These are phyloP conservation scores for Triplophysa siluroides DNA, from an alignment of 2,113 vertebrate genomes.

Conservation along the genomic window DNA sequence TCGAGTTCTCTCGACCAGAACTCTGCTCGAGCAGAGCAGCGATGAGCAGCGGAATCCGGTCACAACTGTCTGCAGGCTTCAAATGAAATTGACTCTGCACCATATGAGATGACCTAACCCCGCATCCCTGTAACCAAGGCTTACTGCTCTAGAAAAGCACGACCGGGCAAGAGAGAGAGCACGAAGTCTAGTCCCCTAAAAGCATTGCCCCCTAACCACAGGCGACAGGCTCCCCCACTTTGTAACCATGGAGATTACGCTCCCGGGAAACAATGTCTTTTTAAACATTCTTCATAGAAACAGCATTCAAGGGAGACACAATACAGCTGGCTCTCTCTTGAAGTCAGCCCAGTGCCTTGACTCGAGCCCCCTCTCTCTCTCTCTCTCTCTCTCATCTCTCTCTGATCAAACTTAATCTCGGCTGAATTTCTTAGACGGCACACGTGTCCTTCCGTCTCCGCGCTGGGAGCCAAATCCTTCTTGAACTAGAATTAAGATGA, in stretches of 20 bases:
- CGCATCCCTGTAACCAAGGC: slow-evolving; percentile 37
- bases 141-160: slow-evolving; percentile 19
- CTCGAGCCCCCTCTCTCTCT: slow-evolving; percentile 38
- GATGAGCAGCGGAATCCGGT: slow-evolving; percentile 17
- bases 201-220: slow-evolving; percentile 46
- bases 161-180: slow-evolving; percentile 41
- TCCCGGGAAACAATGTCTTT: slow-evolving; percentile 61
- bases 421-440: slow-evolving; percentile 21
- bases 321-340: slow-evolving; percentile 57
- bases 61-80: slow-evolving; percentile 25
- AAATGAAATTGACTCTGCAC: slow-evolving; percentile 33
- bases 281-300: slow-evolving; percentile 57
- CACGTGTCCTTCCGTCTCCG: slow-evolving; percentile 11
- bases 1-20: background rate
- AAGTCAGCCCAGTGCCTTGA: slow-evolving; percentile 39
- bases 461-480: slow-evolving; percentile 2
- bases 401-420: slow-evolving; percentile 39
- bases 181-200: slow-evolving; percentile 45
- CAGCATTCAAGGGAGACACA: slow-evolving; percentile 58
- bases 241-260: slow-evolving; percentile 61
- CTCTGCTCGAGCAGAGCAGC: background rate
- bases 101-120: slow-evolving; percentile 31
- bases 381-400: slow-evolving; percentile 29
- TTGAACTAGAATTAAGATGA: slow-evolving; percentile 19
- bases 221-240: slow-evolving; percentile 45